These are phyloP conservation scores for Zaprionus africanus DNA, from an alignment of 1,140 invertebrate species.

Conservation along the genomic window DNA sequence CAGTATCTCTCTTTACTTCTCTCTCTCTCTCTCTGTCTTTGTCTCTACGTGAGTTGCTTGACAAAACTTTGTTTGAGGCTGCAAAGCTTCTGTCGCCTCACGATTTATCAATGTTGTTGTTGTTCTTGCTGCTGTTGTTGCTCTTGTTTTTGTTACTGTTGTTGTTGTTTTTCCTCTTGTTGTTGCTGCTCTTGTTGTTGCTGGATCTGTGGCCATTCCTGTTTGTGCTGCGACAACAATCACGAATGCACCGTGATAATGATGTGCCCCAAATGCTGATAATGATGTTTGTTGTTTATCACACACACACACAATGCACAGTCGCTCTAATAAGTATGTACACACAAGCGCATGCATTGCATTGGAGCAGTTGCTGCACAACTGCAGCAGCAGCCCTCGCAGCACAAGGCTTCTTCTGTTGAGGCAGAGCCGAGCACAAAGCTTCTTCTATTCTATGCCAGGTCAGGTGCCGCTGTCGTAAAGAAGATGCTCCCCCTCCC, in stretches of 20 bases:
- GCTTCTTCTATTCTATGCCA: constrained; percentile 31
- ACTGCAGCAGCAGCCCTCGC: constrained; percentile 22
- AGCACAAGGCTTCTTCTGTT: constrained; percentile 23
- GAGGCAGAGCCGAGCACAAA: constrained; percentile 35
- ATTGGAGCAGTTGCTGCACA: background rate
- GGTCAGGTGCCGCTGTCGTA: constrained; percentile 49
- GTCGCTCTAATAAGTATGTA: constrained; percentile 28
- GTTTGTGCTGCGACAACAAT: constrained; percentile 66
- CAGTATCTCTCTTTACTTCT: background rate
- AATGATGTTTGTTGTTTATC: constrained; percentile 63
- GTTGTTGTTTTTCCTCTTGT: constrained; percentile 14
- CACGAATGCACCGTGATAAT: constrained; percentile 74
- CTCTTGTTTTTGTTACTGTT: constrained; percentile 21
- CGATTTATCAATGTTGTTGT: constrained; percentile 67
- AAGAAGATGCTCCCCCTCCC: constrained; percentile 20
- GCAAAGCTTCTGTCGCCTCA: constrained; percentile 64
- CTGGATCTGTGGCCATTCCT: constrained; percentile 14
- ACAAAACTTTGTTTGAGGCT: constrained; percentile 44
- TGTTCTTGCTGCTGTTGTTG: constrained; percentile 21
- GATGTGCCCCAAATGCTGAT: constrained; percentile 62
- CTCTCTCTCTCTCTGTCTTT: constrained; percentile 10
- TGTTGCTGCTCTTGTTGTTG: background rate
- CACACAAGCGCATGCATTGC: constrained; percentile 13
- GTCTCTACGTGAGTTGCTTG: constrained; percentile 63
- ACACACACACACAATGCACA: constrained; percentile 50